These are phyloP conservation scores for Adelosebastes latens DNA, from an alignment of 2,797 vertebrate species.

Conservation along the genomic window DNA sequence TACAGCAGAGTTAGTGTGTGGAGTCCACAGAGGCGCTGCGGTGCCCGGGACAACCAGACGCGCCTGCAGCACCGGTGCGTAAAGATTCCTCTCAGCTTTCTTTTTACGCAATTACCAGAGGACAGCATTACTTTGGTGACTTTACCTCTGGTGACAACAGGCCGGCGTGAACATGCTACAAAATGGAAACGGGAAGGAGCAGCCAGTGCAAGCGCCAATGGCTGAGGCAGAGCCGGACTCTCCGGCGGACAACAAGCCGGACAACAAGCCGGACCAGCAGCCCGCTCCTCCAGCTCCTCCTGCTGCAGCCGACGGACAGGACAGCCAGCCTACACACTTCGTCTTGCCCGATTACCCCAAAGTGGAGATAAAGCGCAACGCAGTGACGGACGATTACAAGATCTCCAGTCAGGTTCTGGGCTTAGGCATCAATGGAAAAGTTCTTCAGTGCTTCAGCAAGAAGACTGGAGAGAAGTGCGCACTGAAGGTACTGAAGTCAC, in stretches of 20 bases:
- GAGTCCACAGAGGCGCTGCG: neutral
- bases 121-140: conserved; percentile 1
- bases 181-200: conserved; percentile 76
- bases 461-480: conserved; percentile 94
- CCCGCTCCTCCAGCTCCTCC: neutral
- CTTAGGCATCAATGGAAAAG: conserved; percentile 97
- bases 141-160: neutral
- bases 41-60: conserved; percentile 24
- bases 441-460: conserved; percentile 93
- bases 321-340: conserved; percentile 64
- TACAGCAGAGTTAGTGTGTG: neutral
- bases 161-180: conserved; percentile 78
- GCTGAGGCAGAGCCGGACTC: conserved; percentile 61
- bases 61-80: neutral
- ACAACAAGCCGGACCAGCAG: neutral
- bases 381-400: conserved; percentile 96
- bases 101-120: conserved; percentile 26
- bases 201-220: conserved; percentile 42
- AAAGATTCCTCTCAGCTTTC: conserved; percentile 6
- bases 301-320: neutral
- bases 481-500: conserved; percentile 87
- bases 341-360: conserved; percentile 79
- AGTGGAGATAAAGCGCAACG: conserved; percentile 91
- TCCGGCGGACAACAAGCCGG: neutral
- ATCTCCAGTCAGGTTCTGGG: conserved; percentile 95